Evolutionary conservation across 2,888 invertebrate genomes (phyloP), one percentile per base, ranked within the genome.

Genomic region (Agrochola macilenta): DNA sequence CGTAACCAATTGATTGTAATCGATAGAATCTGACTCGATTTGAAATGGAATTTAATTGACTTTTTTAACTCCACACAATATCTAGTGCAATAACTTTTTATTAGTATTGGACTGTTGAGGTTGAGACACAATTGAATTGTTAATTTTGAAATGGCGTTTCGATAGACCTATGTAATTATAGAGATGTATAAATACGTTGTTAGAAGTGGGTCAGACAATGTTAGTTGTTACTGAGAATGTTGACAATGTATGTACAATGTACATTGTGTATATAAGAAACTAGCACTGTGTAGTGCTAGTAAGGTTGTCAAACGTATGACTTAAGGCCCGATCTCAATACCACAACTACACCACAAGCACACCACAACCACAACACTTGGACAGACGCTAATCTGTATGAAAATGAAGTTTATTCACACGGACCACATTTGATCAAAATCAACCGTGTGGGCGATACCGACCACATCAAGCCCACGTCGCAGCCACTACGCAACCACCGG

Each of bases 1-100:
- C 71, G 81, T 78, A 79, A 88, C 82, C 60, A 88, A 86, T 82
- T 74, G 74, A 82, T 88, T 81, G 84, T 82, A 83, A 87, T 87
- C 80, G 65, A 84, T 78, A 78, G 58, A 39, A 35, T 76, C 76
- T 69, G 63, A 78, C 75, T 82, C 79, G 84, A 79, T 86, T 60
- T 73, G 49, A 80, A 82, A 86, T 74, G 35, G 64, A 86, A 85
- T 86, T 85, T 71, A 81, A 78, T 82, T 70, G 73, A 79, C 65
- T 84, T 83, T 84, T 86, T 86, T 70, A 64, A 75, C 71, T 81
- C 69, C 76, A 82, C 69, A 72, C 81, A 84, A 80, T 83, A 81
- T 71, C 71, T 73, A 80, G 73, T 57, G 70, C 81, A 80, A 81
- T 81, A 75, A 83, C 65, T 85, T 83, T 88, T 89, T 87, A 88